phyloP scores from a whole-genome alignment of 1,140 invertebrate species.

The Asbolus verrucosus region DNA sequence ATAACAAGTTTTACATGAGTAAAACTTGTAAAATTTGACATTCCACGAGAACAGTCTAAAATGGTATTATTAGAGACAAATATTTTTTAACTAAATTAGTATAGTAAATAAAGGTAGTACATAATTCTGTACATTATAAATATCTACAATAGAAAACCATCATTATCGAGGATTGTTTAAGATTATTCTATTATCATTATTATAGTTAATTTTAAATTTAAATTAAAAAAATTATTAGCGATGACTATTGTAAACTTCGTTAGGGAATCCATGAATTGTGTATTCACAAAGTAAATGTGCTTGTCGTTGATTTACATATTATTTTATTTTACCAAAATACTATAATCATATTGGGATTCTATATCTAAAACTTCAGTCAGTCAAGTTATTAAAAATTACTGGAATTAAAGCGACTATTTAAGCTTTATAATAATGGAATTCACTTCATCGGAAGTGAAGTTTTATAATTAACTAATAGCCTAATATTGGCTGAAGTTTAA shows the following conservation, averaged over 20 bases:
- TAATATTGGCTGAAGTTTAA: slow-evolving; percentile 30
- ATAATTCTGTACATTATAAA: slow-evolving; percentile 20
- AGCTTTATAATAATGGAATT: slow-evolving; percentile 27
- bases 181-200: slow-evolving; percentile 2
- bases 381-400: slow-evolving; percentile 29
- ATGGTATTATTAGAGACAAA: slow-evolving; percentile 6
- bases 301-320: slow-evolving; percentile 28
- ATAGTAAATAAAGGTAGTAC: background rate
- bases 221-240: slow-evolving; percentile 8
- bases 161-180: slow-evolving; percentile 8
- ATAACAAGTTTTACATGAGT: slow-evolving; percentile 27
- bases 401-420: slow-evolving; percentile 26
- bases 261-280: slow-evolving; percentile 37
- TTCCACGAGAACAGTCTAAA: slow-evolving; percentile 26
- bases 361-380: slow-evolving; percentile 38
- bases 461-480: slow-evolving; percentile 35
- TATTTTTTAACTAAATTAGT: slow-evolving; percentile 12
- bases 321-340: slow-evolving; percentile 33
- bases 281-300: slow-evolving; percentile 42
- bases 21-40: slow-evolving; percentile 20
- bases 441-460: too few species aligned
- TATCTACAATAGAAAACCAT: slow-evolving; percentile 28
- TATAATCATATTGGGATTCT: slow-evolving; percentile 38
- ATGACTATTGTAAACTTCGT: slow-evolving; percentile 29
- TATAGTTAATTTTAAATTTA: slow-evolving; percentile 3